These are phyloP conservation scores for Aix galericulata DNA, from an alignment of 2,113 vertebrate genomes.

Conservation along the genomic window DNA sequence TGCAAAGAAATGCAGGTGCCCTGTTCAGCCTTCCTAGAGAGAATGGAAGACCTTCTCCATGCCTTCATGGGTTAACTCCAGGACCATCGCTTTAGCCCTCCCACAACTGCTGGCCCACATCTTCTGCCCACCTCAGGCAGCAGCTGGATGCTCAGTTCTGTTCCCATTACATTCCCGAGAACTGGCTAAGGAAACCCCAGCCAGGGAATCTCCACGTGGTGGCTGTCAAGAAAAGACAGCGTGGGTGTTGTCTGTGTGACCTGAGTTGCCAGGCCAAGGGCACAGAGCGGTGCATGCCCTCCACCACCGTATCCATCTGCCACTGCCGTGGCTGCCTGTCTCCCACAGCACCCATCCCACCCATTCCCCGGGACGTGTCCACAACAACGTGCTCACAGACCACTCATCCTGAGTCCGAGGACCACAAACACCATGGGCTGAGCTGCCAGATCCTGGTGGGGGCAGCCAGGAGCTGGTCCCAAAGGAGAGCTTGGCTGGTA, in stretches of 20 bases:
- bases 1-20: background rate
- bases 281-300: background rate
- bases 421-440: no score
- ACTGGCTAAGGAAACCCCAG: background rate
- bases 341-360: background rate
- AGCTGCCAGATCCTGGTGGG: background rate
- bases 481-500: background rate
- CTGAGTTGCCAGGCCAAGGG: background rate
- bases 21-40: background rate
- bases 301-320: background rate
- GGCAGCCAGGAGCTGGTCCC: background rate
- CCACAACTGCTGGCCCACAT: accelerated
- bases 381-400: background rate
- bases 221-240: background rate
- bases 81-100: background rate
- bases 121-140: accelerated
- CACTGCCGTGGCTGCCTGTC: background rate
- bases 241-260: background rate
- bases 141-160: background rate
- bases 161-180: background rate
- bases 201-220: background rate
- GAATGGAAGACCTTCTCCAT: background rate
- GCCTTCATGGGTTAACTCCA: background rate
- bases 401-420: background rate
- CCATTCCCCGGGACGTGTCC: background rate